Base-by-base conservation (phyloP, 2,888 invertebrate genomes). In the Leptura quadrifasciata region DNA sequence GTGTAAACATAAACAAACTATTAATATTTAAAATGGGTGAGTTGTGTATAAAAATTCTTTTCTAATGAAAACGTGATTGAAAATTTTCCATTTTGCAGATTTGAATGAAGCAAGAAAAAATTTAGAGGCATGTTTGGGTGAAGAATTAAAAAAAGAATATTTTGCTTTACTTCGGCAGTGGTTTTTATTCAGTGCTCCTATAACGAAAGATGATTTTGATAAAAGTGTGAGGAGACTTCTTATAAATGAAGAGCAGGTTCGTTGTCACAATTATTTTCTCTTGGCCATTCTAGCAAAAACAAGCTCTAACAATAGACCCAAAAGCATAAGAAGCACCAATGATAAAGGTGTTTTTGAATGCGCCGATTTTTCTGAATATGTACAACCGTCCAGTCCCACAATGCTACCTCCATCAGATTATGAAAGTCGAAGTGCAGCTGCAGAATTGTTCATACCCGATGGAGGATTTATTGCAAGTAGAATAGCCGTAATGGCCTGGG, bases 401-500 rank as follows among this genome's bases (percentile, higher is more conserved):
- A 82, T 76, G 52, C 52, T 81, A 20, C 76, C 82, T 8, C 85
- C 77, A 27, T 75, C 81, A 85, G 90, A 83, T 86, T 89, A 87
- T 86, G 89, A 80, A 88, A 92, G 86, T 68, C 90, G 93, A 77
- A 93, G 92, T 82, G 93, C 92, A 76, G 92, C 91, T 0, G 91
- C 95, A 87, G 96, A 97, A 88, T 89, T 95, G 74, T 94, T 95
- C 84, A 89, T 97, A 76, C 97, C 97, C 0, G 97, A 97, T 87
- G 92, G 94, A 79, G 94, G 95, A 0, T 93, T 97, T 85, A 93
- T 97, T 5, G 92, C 95, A 78, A 96, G 96, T 0, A 91, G 97
- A 76, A 93, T 97, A 83, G 93, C 96, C 88, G 91, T 97, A 10
- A 94, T 95, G 4, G 96, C 97, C 6, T 97, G 97, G 97, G 97